phyloP scores from a whole-genome alignment of 2,888 invertebrate species.

The Ormyrus nitidulus region DNA sequence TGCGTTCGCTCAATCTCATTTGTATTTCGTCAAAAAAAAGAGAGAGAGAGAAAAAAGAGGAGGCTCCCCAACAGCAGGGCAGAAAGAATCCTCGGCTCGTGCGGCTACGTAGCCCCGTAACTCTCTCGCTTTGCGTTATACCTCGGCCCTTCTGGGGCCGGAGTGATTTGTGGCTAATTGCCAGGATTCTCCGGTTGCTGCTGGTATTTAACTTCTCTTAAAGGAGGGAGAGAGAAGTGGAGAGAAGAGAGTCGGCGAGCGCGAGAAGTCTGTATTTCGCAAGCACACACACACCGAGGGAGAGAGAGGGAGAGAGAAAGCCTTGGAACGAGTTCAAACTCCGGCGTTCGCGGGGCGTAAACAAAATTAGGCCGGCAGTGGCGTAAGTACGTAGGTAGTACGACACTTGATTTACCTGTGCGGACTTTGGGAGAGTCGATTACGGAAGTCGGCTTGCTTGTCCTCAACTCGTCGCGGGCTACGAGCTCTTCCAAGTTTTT shows the following conservation, averaged over 20 bases:
- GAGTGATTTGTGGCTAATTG: conserved; percentile 67
- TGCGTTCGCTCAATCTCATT: conserved; percentile 23
- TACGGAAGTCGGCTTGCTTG: too few species aligned
- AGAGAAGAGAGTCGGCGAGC: not conserved
- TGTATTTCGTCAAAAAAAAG: conserved; percentile 1
- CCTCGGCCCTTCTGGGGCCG: conserved; percentile 1
- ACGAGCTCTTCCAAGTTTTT: not conserved
- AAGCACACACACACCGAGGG: not conserved
- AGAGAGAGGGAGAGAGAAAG: not conserved
- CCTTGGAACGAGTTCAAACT: conserved; percentile 44
- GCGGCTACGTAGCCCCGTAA: not conserved
- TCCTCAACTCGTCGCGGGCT: not conserved
- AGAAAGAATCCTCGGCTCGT: not conserved
- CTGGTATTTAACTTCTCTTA: conserved; percentile 57
- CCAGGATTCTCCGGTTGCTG: conserved; percentile 57
- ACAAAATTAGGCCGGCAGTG: conserved; percentile 31
- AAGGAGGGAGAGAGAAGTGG: not conserved
- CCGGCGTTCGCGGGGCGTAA: conserved; percentile 1
- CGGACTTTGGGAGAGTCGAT: not conserved
- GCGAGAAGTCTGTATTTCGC: conserved; percentile 21
- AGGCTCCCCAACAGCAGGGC: not conserved
- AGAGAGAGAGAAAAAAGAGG: not conserved
- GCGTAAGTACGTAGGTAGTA: not conserved
- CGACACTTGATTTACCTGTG: conserved; percentile 32
- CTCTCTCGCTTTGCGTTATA: not conserved